These are phyloP conservation scores for Antrozous pallidus DNA, from an alignment of 2,797 vertebrate genomes.

Conservation along the genomic window DNA sequence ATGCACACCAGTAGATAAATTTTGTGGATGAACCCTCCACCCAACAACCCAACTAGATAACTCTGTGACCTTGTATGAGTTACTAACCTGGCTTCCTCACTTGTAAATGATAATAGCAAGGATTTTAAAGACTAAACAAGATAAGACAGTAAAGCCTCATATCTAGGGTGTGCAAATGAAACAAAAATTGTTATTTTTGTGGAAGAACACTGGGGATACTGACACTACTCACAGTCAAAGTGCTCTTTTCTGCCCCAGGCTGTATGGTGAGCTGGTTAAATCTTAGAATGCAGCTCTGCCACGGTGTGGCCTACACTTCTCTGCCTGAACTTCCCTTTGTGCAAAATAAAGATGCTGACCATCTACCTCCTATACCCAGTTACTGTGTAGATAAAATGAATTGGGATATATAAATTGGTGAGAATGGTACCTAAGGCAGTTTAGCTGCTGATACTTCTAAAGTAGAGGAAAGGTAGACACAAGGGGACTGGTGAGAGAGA, in stretches of 20 bases:
- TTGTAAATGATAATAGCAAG: background rate
- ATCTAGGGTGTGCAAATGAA: background rate
- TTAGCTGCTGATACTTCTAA: background rate
- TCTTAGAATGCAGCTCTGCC: background rate
- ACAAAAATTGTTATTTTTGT: background rate
- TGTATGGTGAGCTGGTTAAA: fast-evolving
- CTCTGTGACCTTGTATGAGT: background rate
- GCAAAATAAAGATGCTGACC: background rate
- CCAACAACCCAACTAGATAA: background rate
- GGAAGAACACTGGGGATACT: background rate
- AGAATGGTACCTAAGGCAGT: background rate
- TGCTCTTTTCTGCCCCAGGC: background rate
- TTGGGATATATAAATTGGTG: background rate
- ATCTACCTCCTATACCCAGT: background rate
- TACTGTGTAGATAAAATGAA: background rate
- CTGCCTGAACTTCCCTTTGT: background rate
- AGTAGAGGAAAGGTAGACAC: background rate
- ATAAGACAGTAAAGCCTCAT: background rate
- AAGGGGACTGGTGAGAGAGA: background rate
- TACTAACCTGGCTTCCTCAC: background rate
- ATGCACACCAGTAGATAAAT: background rate
- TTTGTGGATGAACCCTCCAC: background rate
- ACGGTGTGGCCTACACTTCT: background rate
- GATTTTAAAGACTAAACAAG: background rate
- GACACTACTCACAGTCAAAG: background rate